Conservation (phyloP, 2,888 invertebrate species). For the Ecliptopera silaceata region DNA sequence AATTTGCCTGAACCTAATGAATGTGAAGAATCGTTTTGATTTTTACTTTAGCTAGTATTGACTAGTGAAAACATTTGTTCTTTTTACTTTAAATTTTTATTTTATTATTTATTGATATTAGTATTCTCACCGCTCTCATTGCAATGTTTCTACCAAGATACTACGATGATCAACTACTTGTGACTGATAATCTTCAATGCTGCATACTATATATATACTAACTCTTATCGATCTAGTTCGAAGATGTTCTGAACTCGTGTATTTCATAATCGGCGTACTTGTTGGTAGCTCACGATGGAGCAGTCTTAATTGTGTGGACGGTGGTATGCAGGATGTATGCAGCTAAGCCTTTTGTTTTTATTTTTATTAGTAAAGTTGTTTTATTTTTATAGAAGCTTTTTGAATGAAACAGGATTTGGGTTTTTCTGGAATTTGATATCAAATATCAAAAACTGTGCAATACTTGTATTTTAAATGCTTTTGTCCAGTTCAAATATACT, state of each 20-base stretch:
- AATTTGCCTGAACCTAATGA: no score
- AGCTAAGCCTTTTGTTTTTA: background rate
- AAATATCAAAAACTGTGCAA: no score
- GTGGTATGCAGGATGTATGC: constrained; percentile 44
- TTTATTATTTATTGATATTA: background rate
- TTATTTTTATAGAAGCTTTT: no score
- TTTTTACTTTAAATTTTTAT: background rate
- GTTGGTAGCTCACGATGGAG: constrained; percentile 55
- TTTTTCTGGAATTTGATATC: no score
- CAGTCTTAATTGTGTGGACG: constrained; percentile 64
- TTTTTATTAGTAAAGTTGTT: no score
- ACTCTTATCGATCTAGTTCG: constrained; percentile 68
- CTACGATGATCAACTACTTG: constrained; percentile 46
- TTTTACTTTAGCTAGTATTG: no score
- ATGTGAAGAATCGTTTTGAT: no score
- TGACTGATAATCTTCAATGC: constrained; percentile 64
- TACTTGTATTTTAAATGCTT: no score
- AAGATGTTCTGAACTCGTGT: constrained; percentile 52
- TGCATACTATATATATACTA: constrained; percentile 70
- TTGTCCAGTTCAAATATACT: no score
- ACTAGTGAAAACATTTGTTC: background rate
- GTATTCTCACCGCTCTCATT: constrained; percentile 65
- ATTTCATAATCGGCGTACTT: constrained; percentile 61
- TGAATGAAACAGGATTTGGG: no score
- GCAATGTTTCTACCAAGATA: constrained; percentile 43